Percentiles rank a stretch among this genome's conserved stretches.
These are phyloP conservation scores for Larimichthys crocea DNA, from an alignment of 2,113 vertebrate genomes.

Conservation along the genomic window DNA sequence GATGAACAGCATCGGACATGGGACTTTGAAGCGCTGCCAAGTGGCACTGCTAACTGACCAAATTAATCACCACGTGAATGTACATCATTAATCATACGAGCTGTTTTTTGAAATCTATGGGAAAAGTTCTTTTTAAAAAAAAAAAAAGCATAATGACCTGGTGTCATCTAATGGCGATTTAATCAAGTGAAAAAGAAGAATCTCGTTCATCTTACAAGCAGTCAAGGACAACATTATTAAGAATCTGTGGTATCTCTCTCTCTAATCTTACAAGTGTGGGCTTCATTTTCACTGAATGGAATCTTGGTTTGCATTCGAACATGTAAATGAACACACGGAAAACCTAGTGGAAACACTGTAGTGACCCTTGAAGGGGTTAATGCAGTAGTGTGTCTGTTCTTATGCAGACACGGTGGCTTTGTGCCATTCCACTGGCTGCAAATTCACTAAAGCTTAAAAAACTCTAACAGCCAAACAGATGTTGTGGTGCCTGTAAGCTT, in stretches of 20 bases:
- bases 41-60: not conserved
- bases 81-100: no score
- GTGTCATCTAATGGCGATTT: constrained; percentile 24
- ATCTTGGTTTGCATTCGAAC: not conserved
- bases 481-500: constrained; percentile 34
- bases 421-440: constrained; percentile 11
- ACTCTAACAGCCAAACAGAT: constrained; percentile 34
- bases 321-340: not conserved
- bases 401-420: not conserved
- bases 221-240: constrained; percentile 1
- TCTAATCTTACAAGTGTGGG: not conserved
- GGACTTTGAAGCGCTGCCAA: not conserved
- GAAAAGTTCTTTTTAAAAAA: not conserved
- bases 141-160: not conserved
- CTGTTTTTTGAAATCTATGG: constrained; percentile 5
- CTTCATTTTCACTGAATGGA: not conserved
- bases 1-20: not conserved
- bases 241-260: not conserved
- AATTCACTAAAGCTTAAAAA: constrained; percentile 35
- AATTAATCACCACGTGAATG: not conserved
- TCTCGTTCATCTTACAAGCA: constrained; percentile 1
- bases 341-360: no score
- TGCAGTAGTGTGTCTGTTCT: not conserved
- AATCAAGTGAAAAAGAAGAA: constrained; percentile 19
- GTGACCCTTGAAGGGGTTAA: not conserved